phyloP scores from a whole-genome alignment of 1,140 invertebrate genomes.

The Drosophila cardini region DNA sequence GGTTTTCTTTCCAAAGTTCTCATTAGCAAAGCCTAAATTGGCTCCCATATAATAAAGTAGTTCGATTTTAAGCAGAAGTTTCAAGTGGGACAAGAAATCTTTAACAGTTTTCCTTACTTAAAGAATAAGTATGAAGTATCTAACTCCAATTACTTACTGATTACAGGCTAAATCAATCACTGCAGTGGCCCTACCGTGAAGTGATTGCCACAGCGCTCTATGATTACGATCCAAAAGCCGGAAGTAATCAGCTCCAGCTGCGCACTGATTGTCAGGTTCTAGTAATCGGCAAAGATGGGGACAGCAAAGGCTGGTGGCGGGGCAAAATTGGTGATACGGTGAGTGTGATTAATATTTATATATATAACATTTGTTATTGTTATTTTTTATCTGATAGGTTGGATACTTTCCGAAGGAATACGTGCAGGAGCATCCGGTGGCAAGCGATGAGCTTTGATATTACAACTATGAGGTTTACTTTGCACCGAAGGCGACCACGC shows the following conservation, averaged over 20 bases:
- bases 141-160: background rate
- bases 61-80: no score
- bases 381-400: no score
- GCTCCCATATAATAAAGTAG: no score
- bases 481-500: constrained; percentile 65
- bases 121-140: no score
- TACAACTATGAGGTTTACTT: constrained; percentile 83
- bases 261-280: constrained; percentile 92
- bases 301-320: constrained; percentile 93
- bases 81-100: no score
- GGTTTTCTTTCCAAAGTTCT: no score
- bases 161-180: constrained; percentile 88
- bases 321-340: constrained; percentile 88
- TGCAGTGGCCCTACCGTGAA: constrained; percentile 91
- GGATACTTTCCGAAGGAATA: constrained; percentile 89
- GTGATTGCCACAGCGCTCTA: constrained; percentile 91
- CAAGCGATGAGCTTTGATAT: constrained; percentile 84
- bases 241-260: constrained; percentile 91
- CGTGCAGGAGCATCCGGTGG: constrained; percentile 85
- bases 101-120: no score
- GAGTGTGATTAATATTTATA: background rate
- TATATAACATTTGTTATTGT: no score
- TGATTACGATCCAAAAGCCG: constrained; percentile 89
- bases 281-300: constrained; percentile 91
- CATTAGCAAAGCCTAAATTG: no score